Evolutionary conservation across 2,888 invertebrate species (phyloP).

Genomic region (Philopedon plagiatum): DNA sequence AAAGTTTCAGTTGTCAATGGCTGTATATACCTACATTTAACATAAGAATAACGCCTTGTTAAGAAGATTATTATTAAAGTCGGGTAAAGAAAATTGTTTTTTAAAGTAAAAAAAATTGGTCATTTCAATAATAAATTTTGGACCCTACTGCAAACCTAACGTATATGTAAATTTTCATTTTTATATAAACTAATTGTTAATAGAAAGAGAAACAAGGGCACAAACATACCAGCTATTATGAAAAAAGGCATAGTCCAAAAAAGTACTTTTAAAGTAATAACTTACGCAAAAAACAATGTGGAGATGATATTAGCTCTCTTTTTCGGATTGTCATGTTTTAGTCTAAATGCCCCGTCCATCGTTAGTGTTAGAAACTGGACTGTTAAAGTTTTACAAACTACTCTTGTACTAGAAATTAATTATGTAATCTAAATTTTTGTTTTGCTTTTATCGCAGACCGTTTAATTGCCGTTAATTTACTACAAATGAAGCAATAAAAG

Average conservation of each 20-base stretch:
- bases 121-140: too few species aligned
- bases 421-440: background rate
- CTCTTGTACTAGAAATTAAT: background rate
- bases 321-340: conserved; percentile 54
- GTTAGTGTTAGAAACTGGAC: background rate
- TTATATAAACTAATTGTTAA: background rate
- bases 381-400: background rate
- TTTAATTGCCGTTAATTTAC: background rate
- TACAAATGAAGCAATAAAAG: background rate
- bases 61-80: too few species aligned
- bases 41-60: too few species aligned
- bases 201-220: too few species aligned
- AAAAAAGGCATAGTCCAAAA: too few species aligned
- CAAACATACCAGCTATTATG: background rate
- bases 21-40: too few species aligned
- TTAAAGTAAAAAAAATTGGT: background rate
- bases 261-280: conserved; percentile 16
- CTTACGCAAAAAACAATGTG: conserved; percentile 67
- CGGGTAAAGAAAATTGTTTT: background rate
- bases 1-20: too few species aligned
- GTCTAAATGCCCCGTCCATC: conserved; percentile 54
- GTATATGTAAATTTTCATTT: too few species aligned
- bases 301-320: conserved; percentile 53
- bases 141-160: too few species aligned
- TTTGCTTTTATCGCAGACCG: background rate